These are phyloP conservation scores for Halocynthia roretzi DNA, from an alignment of 23 tunicate genomes.

Conservation along the genomic window DNA sequence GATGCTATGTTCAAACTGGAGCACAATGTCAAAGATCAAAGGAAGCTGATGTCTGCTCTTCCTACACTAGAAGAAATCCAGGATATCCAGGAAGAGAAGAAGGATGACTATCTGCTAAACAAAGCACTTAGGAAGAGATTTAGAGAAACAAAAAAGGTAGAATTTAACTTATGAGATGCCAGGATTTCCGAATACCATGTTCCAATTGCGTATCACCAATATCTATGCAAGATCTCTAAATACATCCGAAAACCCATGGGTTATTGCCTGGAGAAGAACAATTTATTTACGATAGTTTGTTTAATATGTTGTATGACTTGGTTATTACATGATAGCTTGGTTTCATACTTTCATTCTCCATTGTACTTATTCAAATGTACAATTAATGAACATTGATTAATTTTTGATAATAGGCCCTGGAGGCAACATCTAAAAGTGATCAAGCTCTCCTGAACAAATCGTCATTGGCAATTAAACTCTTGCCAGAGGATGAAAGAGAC, in stretches of 20 bases:
- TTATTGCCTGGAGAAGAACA: not conserved
- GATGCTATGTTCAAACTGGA: slow-evolving; percentile 86
- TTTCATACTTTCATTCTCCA: not conserved
- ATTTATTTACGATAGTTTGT: not conserved
- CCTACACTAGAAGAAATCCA: slow-evolving; percentile 76
- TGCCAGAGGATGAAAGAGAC: slow-evolving; percentile 50
- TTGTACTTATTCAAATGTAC: no score
- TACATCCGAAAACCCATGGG: not conserved
- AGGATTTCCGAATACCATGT: not conserved
- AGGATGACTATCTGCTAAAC: slow-evolving; percentile 67
- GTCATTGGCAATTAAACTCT: slow-evolving; percentile 45
- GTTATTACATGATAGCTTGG: not conserved
- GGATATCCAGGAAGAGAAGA: slow-evolving; percentile 55
- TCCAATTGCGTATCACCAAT: not conserved
- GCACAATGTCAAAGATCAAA: slow-evolving; percentile 55
- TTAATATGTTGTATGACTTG: not conserved
- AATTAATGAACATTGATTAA: not conserved
- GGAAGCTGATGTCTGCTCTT: slow-evolving; percentile 38
- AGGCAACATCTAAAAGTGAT: slow-evolving; percentile 39
- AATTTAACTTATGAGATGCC: not conserved
- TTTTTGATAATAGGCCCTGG: slow-evolving; percentile 14
- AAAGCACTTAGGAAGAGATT: slow-evolving; percentile 60
- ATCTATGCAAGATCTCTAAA: not conserved
- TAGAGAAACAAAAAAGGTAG: slow-evolving; percentile 63
- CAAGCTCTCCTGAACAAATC: slow-evolving; percentile 46